Conservation (phyloP, 1,140 invertebrate species). For the Danaus plexippus region DNA sequence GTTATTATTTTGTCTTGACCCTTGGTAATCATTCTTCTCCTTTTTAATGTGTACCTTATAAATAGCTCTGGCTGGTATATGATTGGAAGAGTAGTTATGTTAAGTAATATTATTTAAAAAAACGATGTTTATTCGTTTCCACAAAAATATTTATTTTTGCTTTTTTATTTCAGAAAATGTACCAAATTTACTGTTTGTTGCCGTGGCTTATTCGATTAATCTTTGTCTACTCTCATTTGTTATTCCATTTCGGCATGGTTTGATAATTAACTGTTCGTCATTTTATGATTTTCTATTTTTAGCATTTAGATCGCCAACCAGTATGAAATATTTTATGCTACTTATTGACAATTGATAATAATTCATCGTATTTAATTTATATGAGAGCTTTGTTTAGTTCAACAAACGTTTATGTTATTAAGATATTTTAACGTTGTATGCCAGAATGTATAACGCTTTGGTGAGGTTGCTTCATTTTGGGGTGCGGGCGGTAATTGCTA, state of each 20-base stretch:
- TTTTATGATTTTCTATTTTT: conserved; percentile 1
- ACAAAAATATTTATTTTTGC: neutral
- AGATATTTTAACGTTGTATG: conserved; percentile 24
- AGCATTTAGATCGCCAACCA: conserved; percentile 9
- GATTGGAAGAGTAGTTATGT: no score
- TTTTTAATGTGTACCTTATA: no score
- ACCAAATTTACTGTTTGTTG: neutral
- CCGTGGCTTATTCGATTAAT: conserved; percentile 3
- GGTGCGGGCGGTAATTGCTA: conserved; percentile 24
- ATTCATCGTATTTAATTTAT: conserved; percentile 24
- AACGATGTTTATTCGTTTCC: neutral
- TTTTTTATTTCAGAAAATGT: conserved; percentile 4
- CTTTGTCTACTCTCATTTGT: conserved; percentile 8
- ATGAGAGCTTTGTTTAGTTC: conserved; percentile 15
- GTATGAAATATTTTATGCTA: conserved; percentile 8
- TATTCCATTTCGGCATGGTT: neutral
- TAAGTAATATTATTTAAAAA: neutral
- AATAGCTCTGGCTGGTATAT: no score
- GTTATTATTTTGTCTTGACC: no score
- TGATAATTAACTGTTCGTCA: conserved; percentile 2
- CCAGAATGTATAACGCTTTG: conserved; percentile 15
- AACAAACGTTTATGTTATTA: conserved; percentile 14
- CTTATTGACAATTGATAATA: conserved; percentile 22
- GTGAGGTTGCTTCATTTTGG: neutral
- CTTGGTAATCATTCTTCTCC: no score